Evolutionary conservation across 1,140 invertebrate species (phyloP), one percentile per base, ranked within the genome.

Genomic region (Homarus americanus): DNA sequence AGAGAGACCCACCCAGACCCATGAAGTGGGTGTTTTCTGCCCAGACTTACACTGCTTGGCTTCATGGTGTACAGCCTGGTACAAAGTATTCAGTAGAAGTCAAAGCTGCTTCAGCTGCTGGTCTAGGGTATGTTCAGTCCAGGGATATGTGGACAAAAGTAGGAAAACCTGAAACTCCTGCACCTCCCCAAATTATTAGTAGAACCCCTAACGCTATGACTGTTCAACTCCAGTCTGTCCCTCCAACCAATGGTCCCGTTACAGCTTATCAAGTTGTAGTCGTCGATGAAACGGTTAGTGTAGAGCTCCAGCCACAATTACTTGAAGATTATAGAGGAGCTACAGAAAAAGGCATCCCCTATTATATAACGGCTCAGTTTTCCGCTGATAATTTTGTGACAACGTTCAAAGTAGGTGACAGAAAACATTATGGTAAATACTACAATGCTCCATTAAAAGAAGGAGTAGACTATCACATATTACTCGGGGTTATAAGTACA

Each of bases 301-400:
- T 95, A 1, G 85, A 91, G 41, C 96, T 96, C 89, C 95, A 96
- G 66, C 93, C 95, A 28, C 95, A 96, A 24, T 95, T 94, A 93
- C 93, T 96, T 0, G 94, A 95, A 34, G 95, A 96, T 93, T 97
- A 82, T 75, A 93, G 95, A 93, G 95, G 95, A 93, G 96, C 96
- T 2, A 94, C 94, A 82, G 95, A 94, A 91, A 95, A 95, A 92
- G 96, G 95, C 20, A 93, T 96, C 7, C 95, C 96, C 24, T 98
- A 97, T 93, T 98, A 98, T 93, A 96, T 98, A 44, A 96, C 97
- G 32, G 97, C 96, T 1, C 96, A 97, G 94, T 94, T 98, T 85
- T 95, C 95, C 75, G 95, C 95, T 24, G 94, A 95, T 58, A 91
- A 89, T 63, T 93, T 92, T 87, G 63, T 88, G 93, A 82, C 83